phyloP scores from a whole-genome alignment of 1,140 invertebrate species.

The Drosophila littoralis region DNA sequence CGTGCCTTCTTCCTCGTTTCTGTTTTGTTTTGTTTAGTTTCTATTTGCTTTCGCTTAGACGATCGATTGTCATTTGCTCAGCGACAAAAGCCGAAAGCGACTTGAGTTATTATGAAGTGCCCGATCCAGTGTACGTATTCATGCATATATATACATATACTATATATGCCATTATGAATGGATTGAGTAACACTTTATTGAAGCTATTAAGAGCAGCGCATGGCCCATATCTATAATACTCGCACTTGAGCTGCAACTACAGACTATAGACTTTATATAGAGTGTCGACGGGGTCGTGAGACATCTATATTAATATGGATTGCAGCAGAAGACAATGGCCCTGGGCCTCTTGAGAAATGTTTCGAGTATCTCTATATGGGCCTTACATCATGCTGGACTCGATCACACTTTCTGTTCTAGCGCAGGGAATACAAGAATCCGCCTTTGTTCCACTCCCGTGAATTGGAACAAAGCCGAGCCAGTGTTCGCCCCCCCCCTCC shows the following conservation, averaged over 20 bases:
- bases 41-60: too few relatives aligned
- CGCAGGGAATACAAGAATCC: not conserved
- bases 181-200: conserved; percentile 65
- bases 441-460: not conserved
- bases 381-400: not conserved
- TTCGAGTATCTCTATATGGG: not conserved
- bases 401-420: not conserved
- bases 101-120: conserved; percentile 15
- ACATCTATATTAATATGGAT: not conserved
- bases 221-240: conserved; percentile 8
- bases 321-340: not conserved
- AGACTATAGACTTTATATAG: not conserved
- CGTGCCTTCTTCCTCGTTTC: too few relatives aligned
- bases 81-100: not conserved
- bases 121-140: conserved; percentile 27
- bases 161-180: conserved; percentile 26
- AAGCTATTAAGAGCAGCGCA: conserved; percentile 7
- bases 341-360: not conserved
- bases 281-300: not conserved
- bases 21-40: conserved; percentile 16
- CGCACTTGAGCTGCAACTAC: not conserved
- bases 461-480: not conserved
- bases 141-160: conserved; percentile 3
- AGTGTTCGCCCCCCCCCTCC: not conserved
- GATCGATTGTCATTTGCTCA: conserved; percentile 43